phyloP scores from a whole-genome alignment of 2,113 vertebrate species.

The Rhynchopsitta pachyrhyncha region DNA sequence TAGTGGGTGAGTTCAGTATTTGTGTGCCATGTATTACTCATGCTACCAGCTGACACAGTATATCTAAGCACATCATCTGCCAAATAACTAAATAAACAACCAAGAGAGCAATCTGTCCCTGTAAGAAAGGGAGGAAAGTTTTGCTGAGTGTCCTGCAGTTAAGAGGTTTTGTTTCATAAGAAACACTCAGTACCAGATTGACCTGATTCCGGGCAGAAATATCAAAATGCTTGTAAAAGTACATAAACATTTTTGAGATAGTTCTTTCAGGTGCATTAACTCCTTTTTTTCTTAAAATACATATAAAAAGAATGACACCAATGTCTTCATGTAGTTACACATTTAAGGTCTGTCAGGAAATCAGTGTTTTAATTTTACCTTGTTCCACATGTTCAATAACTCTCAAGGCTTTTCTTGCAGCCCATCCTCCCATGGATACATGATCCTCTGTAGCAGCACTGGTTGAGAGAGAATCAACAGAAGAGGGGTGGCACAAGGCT shows the following conservation, averaged over 20 bases:
- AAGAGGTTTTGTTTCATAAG: neutral
- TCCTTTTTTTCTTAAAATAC: neutral
- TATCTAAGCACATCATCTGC: neutral
- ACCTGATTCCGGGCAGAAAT: neutral
- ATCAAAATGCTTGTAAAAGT: neutral
- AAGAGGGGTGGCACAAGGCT: constrained; percentile 94
- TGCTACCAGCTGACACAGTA: neutral
- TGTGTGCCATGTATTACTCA: neutral
- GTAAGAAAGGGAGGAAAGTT: neutral
- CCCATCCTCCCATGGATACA: constrained; percentile 98
- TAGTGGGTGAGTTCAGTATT: neutral
- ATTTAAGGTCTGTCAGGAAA: neutral
- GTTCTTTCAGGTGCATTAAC: neutral
- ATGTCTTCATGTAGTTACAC: neutral
- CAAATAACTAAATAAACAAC: neutral
- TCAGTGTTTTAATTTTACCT: constrained; percentile 74
- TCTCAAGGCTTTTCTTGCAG: constrained; percentile 92
- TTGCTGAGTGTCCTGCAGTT: neutral
- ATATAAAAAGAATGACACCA: neutral
- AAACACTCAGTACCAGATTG: neutral
- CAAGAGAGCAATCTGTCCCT: neutral
- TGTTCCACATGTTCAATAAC: constrained; percentile 96
- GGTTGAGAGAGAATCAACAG: constrained; percentile 97
- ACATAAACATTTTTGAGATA: neutral
- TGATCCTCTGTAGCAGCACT: constrained; percentile 97